A percentile compares a stretch with the other conserved stretches of the same genome.
These are phyloP conservation scores for Rhinoptilus africanus DNA, from an alignment of 2,113 vertebrate species.

Conservation along the genomic window DNA sequence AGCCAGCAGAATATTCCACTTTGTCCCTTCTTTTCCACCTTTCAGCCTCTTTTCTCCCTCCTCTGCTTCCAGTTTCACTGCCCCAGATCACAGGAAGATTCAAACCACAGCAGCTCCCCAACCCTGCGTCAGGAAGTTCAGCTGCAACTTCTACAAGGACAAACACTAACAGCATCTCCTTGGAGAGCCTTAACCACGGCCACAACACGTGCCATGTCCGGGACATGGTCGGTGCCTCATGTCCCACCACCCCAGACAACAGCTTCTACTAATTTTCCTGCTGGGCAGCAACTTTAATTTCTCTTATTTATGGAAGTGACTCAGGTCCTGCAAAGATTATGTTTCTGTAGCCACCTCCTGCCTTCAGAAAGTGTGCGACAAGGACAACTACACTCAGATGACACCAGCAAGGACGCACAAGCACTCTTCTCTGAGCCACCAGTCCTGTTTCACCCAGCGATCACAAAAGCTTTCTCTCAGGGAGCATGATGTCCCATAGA, in stretches of 20 bases:
- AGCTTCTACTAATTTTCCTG: neutral
- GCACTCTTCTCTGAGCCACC: neutral
- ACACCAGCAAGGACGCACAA: neutral
- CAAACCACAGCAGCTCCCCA: neutral
- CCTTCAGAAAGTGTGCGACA: neutral
- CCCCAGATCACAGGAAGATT: neutral
- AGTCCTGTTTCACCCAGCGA: neutral
- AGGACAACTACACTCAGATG: neutral
- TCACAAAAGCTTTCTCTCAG: neutral
- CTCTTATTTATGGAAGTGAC: neutral
- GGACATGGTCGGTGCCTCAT: neutral
- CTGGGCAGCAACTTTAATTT: neutral
- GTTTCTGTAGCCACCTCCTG: neutral
- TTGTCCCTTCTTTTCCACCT: neutral
- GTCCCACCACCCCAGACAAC: neutral
- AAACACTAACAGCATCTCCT: neutral
- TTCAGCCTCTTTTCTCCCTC: neutral
- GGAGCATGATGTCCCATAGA: too few species aligned
- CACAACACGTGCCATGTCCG: rapidly evolving
- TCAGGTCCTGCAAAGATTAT: neutral
- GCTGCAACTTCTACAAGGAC: neutral
- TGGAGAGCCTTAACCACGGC: neutral
- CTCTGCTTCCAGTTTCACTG: neutral
- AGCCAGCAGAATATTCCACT: neutral
- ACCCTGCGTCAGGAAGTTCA: neutral